A percentile compares a stretch with the other conserved stretches of the same genome.
Evolutionary conservation across 1,140 invertebrate species (phyloP).

Genomic region (Probaryconus sp.): DNA sequence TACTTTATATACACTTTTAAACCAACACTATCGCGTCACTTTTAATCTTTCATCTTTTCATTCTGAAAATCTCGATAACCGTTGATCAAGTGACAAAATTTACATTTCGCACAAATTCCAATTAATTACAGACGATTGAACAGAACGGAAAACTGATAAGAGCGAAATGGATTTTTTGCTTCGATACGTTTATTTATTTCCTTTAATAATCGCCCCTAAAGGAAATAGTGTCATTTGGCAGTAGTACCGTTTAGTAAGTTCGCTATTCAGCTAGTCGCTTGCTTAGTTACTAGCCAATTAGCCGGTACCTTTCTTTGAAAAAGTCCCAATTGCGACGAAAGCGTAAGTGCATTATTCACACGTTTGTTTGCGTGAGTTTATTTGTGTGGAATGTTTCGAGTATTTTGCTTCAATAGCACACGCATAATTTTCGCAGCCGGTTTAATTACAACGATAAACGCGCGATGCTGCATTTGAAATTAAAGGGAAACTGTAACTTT

Average conservation of each 20-base stretch:
- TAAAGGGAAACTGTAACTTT: too few species aligned
- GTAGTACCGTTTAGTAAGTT: too few species aligned
- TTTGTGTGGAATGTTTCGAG: constrained; percentile 50
- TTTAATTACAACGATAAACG: too few species aligned
- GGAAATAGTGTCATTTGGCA: neutral
- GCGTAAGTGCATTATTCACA: constrained; percentile 34
- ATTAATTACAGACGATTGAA: constrained; percentile 41
- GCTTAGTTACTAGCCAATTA: too few species aligned
- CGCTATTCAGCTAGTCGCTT: too few species aligned
- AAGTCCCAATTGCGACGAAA: constrained; percentile 38
- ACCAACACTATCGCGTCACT: neutral
- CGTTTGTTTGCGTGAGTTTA: too few species aligned
- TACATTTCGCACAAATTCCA: constrained; percentile 21
- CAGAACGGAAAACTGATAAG: constrained; percentile 50
- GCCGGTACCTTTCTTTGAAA: constrained; percentile 39
- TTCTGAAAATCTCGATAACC: constrained; percentile 12
- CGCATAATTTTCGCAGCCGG: neutral
- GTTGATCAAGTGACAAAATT: constrained; percentile 13
- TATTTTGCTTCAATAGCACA: constrained; percentile 39
- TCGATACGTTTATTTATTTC: constrained; percentile 15
- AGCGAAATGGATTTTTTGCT: constrained; percentile 13
- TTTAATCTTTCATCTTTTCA: constrained; percentile 9
- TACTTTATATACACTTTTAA: constrained; percentile 31
- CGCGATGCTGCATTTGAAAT: too few species aligned
- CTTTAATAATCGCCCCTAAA: constrained; percentile 9